A percentile compares a stretch with the other conserved stretches of the same genome.
Conservation (phyloP, 2,797 vertebrate genomes). For the Sebastes minor region DNA sequence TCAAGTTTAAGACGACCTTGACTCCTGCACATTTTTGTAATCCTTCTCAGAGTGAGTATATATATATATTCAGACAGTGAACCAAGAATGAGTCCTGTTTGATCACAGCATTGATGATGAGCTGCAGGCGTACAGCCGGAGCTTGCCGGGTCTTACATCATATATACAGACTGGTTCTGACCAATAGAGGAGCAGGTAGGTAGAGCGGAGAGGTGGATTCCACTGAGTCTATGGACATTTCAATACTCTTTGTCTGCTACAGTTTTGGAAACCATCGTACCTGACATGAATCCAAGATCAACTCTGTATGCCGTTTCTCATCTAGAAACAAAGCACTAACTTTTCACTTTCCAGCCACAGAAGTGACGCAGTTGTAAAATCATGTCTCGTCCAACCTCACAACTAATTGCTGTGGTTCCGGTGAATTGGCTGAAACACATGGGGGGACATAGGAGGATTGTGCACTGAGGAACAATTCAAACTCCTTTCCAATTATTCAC, state of each 20-base stretch:
- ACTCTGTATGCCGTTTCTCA: background rate
- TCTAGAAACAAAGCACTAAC: no score
- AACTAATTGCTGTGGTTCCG: background rate
- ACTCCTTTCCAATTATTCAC: background rate
- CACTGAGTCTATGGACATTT: background rate
- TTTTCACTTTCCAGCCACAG: background rate
- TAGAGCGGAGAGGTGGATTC: background rate
- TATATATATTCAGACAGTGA: constrained; percentile 86
- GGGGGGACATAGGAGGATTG: background rate
- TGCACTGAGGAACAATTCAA: background rate
- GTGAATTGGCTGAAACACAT: background rate
- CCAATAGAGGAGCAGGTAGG: background rate
- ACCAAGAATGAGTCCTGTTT: constrained; percentile 91
- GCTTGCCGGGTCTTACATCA: constrained; percentile 41
- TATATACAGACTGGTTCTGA: background rate
- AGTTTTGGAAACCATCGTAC: background rate
- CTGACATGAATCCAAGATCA: background rate
- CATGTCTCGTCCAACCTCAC: background rate
- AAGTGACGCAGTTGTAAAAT: background rate
- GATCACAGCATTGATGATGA: constrained; percentile 92
- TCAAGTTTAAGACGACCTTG: constrained; percentile 77
- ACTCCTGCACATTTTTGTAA: constrained; percentile 89
- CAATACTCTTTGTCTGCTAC: background rate
- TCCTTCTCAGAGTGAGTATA: constrained; percentile 88
- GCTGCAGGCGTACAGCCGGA: constrained; percentile 68